Percentiles rank a stretch among this genome's conserved stretches.
These are phyloP conservation scores for Callipepla squamata DNA, from an alignment of 2,113 vertebrate genomes.

Conservation along the genomic window DNA sequence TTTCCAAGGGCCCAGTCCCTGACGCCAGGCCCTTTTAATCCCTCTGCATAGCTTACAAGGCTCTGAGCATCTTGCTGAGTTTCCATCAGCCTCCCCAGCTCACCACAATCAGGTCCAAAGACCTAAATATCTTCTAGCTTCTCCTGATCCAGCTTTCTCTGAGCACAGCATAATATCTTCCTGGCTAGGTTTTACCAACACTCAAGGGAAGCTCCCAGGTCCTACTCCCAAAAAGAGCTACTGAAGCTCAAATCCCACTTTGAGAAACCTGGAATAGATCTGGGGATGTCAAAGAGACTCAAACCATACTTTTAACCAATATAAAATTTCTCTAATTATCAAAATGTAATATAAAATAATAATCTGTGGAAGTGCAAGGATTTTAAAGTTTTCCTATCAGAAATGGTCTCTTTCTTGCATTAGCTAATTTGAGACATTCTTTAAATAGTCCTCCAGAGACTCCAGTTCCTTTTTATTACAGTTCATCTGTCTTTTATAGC, in stretches of 20 bases:
- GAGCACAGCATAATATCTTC: fast-evolving
- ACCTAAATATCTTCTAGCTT: neutral
- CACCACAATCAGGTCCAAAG: neutral
- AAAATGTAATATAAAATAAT: constrained; percentile 30
- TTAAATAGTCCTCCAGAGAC: constrained; percentile 55
- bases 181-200: no score
- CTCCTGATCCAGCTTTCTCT: fast-evolving
- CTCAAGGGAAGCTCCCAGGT: no score
- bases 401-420: neutral
- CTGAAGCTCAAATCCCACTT: no score
- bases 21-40: neutral
- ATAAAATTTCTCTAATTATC: neutral
- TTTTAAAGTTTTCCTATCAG: constrained; percentile 7
- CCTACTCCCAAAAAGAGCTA: no score
- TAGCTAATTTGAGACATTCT: constrained; percentile 44
- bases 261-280: no score
- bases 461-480: constrained; percentile 16
- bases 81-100: neutral
- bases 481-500: constrained; percentile 51
- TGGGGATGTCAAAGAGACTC: no score
- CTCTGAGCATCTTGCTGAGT: neutral
- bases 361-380: neutral
- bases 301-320: neutral
- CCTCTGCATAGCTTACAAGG: neutral
- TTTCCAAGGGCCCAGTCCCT: neutral